Evolutionary conservation across 2,113 vertebrate species (phyloP).

Genomic region (Ophthalmolycus amberensis): DNA sequence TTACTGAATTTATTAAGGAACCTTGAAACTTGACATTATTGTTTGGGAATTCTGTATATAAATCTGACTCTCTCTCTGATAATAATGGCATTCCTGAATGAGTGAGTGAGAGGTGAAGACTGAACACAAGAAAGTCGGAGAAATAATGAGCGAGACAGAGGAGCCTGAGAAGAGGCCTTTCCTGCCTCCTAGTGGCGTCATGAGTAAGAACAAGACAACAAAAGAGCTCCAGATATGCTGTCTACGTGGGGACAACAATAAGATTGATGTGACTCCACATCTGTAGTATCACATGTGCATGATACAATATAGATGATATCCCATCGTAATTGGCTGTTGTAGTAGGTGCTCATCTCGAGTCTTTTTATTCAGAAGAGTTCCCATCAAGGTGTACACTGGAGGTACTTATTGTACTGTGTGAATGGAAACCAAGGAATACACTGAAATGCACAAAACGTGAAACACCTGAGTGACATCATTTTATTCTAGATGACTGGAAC

Average conservation of each 20-base stretch:
- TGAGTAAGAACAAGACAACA: not conserved
- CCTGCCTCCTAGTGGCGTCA: constrained; percentile 80
- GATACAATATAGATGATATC: not conserved
- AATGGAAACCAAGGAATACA: not conserved
- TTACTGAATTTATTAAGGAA: not conserved
- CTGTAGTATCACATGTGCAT: not conserved
- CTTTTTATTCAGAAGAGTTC: not conserved
- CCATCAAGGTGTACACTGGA: not conserved
- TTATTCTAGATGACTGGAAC: not conserved
- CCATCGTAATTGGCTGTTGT: not conserved
- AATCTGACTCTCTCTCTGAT: not conserved
- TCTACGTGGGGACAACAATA: not conserved
- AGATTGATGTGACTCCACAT: not conserved
- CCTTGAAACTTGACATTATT: not conserved
- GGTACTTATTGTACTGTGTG: not conserved
- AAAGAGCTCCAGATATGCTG: not conserved
- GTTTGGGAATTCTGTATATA: not conserved
- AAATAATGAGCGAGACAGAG: not conserved
- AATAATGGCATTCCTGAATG: not conserved
- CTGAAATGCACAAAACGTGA: not conserved
- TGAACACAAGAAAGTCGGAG: not conserved
- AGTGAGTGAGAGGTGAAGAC: constrained; percentile 13
- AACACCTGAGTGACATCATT: not conserved
- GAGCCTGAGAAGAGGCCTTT: constrained; percentile 49
- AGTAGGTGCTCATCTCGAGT: not conserved